Evolutionary conservation across 2,113 vertebrate genomes (phyloP).

Genomic region (Artemisiospiza belli): DNA sequence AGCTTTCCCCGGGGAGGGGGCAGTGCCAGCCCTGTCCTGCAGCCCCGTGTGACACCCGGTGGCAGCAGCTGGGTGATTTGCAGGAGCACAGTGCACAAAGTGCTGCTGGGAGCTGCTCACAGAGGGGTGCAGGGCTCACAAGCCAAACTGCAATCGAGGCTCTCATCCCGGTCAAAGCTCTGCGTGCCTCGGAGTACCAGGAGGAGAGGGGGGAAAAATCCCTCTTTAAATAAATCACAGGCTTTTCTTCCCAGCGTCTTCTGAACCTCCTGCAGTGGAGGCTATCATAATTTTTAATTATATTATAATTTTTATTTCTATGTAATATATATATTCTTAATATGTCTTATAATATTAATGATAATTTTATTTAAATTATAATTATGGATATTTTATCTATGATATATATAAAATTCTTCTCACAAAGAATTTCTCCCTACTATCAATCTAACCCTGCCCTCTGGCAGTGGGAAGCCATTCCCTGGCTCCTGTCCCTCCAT

Average conservation of each 20-base stretch:
- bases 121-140: neutral
- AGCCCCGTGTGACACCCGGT: neutral
- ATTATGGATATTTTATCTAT: no score
- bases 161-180: neutral
- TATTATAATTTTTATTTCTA: no score
- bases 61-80: slow-evolving; percentile 17
- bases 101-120: neutral
- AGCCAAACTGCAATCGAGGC: neutral
- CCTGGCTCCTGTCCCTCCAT: no score
- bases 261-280: neutral
- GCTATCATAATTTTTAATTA: neutral
- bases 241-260: neutral
- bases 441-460: no score
- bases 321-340: no score
- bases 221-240: neutral
- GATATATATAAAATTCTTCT: no score
- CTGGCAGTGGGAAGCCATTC: no score
- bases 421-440: no score
- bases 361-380: no score
- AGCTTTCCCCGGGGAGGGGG: neutral
- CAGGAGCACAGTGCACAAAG: neutral
- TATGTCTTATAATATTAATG: no score
- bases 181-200: neutral
- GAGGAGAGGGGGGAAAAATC: neutral
- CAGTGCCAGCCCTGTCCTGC: neutral